Percentiles rank a stretch among this genome's conserved stretches.
These are phyloP conservation scores for Julus scandinavius DNA, from an alignment of 2,888 invertebrate species.

Conservation along the genomic window DNA sequence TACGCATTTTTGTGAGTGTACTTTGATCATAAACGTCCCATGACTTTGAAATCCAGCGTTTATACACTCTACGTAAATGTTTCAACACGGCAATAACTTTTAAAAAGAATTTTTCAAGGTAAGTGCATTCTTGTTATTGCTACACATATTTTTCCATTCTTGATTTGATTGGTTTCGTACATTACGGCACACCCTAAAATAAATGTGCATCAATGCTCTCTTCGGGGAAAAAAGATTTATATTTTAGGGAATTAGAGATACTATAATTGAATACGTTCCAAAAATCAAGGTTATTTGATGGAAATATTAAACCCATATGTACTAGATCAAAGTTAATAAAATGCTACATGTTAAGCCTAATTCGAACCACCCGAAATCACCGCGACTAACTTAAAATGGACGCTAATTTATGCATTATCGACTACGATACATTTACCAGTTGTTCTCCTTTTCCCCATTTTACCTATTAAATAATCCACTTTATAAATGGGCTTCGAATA, in stretches of 20 bases:
- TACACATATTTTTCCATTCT: too few species aligned
- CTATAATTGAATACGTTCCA: too few species aligned
- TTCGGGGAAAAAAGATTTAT: too few species aligned
- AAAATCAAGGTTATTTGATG: too few species aligned
- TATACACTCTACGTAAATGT: not conserved
- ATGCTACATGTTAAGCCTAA: slow-evolving; percentile 39
- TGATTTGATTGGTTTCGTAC: too few species aligned
- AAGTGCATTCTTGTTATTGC: not conserved
- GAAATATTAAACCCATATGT: too few species aligned
- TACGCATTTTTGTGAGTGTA: not conserved
- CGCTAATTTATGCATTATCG: not conserved
- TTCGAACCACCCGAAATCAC: not conserved
- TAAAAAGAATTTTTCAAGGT: not conserved
- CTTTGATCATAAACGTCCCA: not conserved
- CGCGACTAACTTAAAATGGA: not conserved
- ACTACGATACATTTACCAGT: not conserved
- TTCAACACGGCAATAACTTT: not conserved
- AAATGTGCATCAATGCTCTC: too few species aligned
- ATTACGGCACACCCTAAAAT: too few species aligned
- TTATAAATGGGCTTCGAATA: too few species aligned
- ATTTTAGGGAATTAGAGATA: too few species aligned
- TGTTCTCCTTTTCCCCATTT: not conserved
- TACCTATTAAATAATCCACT: too few species aligned
- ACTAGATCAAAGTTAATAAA: not conserved
- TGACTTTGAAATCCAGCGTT: not conserved